A percentile compares a stretch with the other conserved stretches of the same genome.
Conservation (phyloP, 2,113 vertebrate genomes). For the Ahaetulla prasina region DNA sequence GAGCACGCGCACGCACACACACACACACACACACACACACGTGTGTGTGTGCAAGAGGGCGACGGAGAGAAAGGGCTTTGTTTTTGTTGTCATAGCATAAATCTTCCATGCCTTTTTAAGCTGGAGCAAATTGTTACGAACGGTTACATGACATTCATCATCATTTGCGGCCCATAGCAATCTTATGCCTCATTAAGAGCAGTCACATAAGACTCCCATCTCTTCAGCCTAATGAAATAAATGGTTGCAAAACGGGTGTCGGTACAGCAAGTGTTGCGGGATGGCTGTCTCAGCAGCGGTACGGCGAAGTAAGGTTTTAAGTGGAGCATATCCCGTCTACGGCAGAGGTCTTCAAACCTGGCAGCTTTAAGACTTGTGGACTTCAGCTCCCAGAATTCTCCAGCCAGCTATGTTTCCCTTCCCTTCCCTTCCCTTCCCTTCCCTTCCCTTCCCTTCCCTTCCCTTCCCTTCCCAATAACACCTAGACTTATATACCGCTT, state of each 20-base stretch:
- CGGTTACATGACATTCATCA: constrained; percentile 42
- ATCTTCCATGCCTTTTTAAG: background rate
- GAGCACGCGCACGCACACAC: no score
- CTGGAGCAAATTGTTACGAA: constrained; percentile 32
- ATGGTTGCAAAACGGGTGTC: constrained; percentile 15
- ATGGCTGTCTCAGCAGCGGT: background rate
- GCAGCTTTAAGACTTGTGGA: background rate
- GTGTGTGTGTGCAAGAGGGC: background rate
- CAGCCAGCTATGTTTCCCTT: no score
- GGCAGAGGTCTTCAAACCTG: background rate
- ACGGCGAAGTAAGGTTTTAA: constrained; percentile 32
- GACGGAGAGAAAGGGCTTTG: background rate
- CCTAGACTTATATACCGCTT: no score
- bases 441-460: no score
- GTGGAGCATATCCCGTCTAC: background rate
- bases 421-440: no score
- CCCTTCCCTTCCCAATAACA: no score
- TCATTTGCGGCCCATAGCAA: constrained; percentile 2
- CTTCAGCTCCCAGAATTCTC: no score
- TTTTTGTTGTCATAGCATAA: constrained; percentile 26
- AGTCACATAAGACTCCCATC: constrained; percentile 14
- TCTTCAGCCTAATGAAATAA: constrained; percentile 9
- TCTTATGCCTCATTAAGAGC: constrained; percentile 22
- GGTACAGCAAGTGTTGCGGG: background rate
- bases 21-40: no score